A percentile compares a stretch with the other conserved stretches of the same genome.
Conservation (phyloP, 2,888 invertebrate genomes). For the Trachelus tabidus region DNA sequence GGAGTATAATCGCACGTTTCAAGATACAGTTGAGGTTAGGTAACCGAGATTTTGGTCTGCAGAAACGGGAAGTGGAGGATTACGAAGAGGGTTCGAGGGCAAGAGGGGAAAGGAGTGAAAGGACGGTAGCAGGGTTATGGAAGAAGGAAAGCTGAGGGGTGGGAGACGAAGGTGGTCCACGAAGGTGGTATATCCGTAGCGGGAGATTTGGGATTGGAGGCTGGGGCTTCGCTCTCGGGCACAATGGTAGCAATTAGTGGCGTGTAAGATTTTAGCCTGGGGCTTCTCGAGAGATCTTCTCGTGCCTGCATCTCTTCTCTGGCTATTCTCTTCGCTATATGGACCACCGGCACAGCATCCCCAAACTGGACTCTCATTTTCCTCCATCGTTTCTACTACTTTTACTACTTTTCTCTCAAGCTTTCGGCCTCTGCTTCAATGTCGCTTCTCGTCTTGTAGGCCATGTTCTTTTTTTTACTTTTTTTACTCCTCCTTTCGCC, state of each 20-base stretch:
- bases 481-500: neutral
- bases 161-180: neutral
- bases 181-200: neutral
- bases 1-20: no score
- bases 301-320: neutral
- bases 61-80: neutral
- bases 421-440: neutral
- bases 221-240: slow-evolving; percentile 25
- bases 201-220: slow-evolving; percentile 1
- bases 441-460: neutral
- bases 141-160: neutral
- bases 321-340: neutral
- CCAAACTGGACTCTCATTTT: neutral
- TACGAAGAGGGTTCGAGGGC: no score
- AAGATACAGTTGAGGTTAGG: neutral
- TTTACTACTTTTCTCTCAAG: neutral
- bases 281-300: slow-evolving; percentile 16
- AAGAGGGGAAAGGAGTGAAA: no score
- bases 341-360: neutral
- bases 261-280: slow-evolving; percentile 40
- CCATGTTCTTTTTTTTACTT: neutral
- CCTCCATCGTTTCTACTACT: neutral
- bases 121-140: neutral
- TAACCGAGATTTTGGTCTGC: slow-evolving; percentile 4
- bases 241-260: slow-evolving; percentile 49